Base-by-base conservation (phyloP, 2,797 vertebrate species). In the Tangara arthus region DNA sequence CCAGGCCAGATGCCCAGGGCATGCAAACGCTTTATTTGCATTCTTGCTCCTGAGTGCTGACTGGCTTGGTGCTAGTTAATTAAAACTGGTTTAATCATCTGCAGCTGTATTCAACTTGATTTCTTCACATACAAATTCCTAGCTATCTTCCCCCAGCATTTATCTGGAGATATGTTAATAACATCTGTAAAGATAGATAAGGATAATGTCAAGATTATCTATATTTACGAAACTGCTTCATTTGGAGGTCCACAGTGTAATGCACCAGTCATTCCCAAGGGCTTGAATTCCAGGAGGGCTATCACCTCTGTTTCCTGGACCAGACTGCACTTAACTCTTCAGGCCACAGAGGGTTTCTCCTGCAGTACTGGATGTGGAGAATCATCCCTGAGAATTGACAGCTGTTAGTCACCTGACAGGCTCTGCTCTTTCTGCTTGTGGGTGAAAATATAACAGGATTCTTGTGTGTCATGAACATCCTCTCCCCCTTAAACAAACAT, bases 61-160 rank as follows among this genome's bases (percentile, higher is more conserved):
- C 69, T 46, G 66, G 39, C n/a, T 92, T 4, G 3, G n/a, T 85
- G 28, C 59, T 94, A 68, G 77, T 97, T 87, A 91, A 80, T 93
- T 95, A 79, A 95, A 89, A 49, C 78, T 95, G 30, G 73, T 89
- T 92, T 55, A 59, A 50, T 88, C 70, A 83, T 88, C 50, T 78
- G 52, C 86, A 91, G 68, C 55, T 87, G 41, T 69, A 83, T 78
- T 69, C 78, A 22, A 24, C 61, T 94, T 91, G 16, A 23, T 87
- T 94, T 87, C 63, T 84, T 92, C 88, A 63, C 82, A 69, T 46
- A 56, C n/a, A 52, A 41, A 73, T 90, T 82, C 56, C 85, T 90
- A 46, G 21, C 63, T 95, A 35, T 87, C 77, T 92, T 95, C 53
- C 57, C 57, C 78, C 69, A 72, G 56, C 73, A 68, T 81, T 93